Conservation (phyloP, 1,140 invertebrate species). For the Wiebesia pumilae region DNA sequence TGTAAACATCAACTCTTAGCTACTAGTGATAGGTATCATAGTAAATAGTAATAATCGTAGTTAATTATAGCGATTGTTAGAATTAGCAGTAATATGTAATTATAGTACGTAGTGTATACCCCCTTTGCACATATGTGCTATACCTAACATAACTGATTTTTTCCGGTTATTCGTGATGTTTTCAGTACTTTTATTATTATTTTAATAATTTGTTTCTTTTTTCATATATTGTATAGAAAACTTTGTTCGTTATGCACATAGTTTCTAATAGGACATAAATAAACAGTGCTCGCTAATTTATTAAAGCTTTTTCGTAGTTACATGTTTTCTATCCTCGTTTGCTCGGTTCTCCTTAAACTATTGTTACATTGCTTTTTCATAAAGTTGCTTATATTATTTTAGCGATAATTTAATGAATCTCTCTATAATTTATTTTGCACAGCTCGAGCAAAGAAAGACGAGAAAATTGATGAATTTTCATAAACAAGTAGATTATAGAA, state of each 20-base stretch:
- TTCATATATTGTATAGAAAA: conserved; percentile 21
- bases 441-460: neutral
- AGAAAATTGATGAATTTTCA: conserved; percentile 14
- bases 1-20: conserved; percentile 75
- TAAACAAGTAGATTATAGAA: conserved; percentile 53
- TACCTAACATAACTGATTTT: conserved; percentile 5
- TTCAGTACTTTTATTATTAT: neutral
- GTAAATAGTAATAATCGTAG: conserved; percentile 60
- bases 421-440: neutral
- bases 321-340: neutral
- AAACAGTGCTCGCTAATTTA: conserved; percentile 11
- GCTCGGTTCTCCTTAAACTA: neutral
- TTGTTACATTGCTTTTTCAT: neutral
- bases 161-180: neutral
- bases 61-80: conserved; percentile 58
- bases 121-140: neutral
- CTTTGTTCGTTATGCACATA: conserved; percentile 32
- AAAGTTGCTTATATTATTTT: neutral
- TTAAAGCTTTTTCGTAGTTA: neutral
- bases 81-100: conserved; percentile 52
- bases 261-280: conserved; percentile 1
- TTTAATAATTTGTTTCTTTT: conserved; percentile 4
- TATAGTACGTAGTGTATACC: conserved; percentile 34
- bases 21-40: conserved; percentile 70
- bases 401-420: neutral